Evolutionary conservation across 2,113 vertebrate genomes (phyloP).

Genomic region (Eleginops maclovinus): DNA sequence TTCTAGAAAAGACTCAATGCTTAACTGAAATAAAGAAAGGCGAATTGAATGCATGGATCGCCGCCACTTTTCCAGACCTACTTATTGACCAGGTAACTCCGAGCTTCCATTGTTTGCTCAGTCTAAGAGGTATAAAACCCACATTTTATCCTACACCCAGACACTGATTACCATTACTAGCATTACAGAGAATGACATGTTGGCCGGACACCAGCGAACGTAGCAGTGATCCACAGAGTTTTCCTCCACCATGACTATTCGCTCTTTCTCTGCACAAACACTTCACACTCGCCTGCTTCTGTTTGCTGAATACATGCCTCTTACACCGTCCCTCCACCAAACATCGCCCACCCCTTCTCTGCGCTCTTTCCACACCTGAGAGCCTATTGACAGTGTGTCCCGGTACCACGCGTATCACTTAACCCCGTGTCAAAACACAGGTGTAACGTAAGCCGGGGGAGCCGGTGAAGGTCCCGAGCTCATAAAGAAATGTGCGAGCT

Average conservation of each 20-base stretch:
- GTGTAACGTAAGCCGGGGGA: conserved; percentile 65
- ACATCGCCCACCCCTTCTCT: not conserved
- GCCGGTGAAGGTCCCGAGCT: conserved; percentile 58
- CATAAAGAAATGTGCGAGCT: conserved; percentile 66
- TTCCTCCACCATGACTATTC: not conserved
- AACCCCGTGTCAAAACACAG: conserved; percentile 78
- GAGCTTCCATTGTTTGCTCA: not conserved
- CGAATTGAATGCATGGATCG: no score
- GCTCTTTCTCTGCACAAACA: conserved; percentile 3
- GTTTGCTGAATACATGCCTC: conserved; percentile 13
- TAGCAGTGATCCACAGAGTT: conserved; percentile 6
- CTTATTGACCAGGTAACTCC: no score
- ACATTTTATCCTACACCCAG: not conserved
- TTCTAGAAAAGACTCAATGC: no score
- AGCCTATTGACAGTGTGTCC: conserved; percentile 59
- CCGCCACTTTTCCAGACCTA: no score
- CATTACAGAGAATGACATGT: not conserved
- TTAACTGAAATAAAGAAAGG: no score
- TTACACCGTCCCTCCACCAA: not conserved
- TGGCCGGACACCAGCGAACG: not conserved
- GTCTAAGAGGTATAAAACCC: not conserved
- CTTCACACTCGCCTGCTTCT: conserved; percentile 14
- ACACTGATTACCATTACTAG: not conserved
- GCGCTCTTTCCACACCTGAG: conserved; percentile 57
- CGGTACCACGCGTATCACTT: conserved; percentile 76